A percentile compares a stretch with the other conserved stretches of the same genome.
Conservation (phyloP, 2,113 vertebrate genomes). For the Deroptyus accipitrinus region DNA sequence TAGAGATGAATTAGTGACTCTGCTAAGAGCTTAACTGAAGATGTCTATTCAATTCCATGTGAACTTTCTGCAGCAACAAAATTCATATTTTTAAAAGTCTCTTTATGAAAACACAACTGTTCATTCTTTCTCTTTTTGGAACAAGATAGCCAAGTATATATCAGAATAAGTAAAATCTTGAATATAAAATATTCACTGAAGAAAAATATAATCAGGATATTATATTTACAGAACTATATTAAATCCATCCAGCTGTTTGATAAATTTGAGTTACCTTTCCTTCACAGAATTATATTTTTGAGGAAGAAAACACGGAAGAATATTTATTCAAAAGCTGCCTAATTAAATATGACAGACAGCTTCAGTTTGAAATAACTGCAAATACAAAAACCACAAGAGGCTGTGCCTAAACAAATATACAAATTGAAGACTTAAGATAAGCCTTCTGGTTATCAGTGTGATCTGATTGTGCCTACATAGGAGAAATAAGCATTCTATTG, state of each 20-base stretch:
- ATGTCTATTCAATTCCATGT: not conserved
- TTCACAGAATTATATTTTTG: not conserved
- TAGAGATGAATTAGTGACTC: not conserved
- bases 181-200: not conserved
- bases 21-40: not conserved
- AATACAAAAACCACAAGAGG: not conserved
- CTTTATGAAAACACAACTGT: not conserved
- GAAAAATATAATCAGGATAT: not conserved
- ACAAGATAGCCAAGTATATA: not conserved
- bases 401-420: not conserved
- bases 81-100: not conserved
- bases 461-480: not conserved
- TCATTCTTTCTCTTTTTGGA: not conserved
- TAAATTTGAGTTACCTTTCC: not conserved
- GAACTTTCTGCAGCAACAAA: not conserved
- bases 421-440: not conserved
- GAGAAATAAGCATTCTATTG: not conserved
- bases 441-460: not conserved
- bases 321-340: not conserved
- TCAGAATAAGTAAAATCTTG: not conserved
- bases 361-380: not conserved
- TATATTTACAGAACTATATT: not conserved
- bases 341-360: not conserved
- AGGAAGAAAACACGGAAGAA: not conserved
- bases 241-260: not conserved